A percentile compares a stretch with the other conserved stretches of the same genome.
These are phyloP conservation scores for Drosophila kepulauana DNA, from an alignment of 1,140 invertebrate species.

Conservation along the genomic window DNA sequence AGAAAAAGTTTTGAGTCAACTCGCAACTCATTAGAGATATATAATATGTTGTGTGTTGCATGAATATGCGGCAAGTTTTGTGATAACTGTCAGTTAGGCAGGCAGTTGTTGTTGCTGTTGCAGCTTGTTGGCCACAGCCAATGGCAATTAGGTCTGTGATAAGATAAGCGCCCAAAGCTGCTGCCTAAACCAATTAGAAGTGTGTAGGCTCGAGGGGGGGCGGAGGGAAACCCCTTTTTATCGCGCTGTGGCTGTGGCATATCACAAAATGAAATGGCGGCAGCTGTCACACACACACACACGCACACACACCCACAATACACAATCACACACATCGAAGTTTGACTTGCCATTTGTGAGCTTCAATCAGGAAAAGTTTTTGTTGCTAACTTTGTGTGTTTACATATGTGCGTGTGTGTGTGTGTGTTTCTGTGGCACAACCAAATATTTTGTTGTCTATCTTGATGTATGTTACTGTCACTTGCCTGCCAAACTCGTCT, in stretches of 20 bases:
- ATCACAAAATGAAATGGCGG: conserved; percentile 77
- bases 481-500: conserved; percentile 50
- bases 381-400: conserved; percentile 45
- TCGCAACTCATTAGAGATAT: conserved; percentile 53
- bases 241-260: conserved; percentile 45
- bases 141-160: conserved; percentile 78
- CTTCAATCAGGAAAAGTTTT: conserved; percentile 78
- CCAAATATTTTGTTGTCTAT: conserved; percentile 48
- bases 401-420: conserved; percentile 8
- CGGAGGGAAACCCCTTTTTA: conserved; percentile 53
- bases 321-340: conserved; percentile 26
- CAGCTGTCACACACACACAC: conserved; percentile 67
- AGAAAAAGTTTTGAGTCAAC: conserved; percentile 34
- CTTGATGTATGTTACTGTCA: conserved; percentile 67
- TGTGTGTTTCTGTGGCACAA: conserved; percentile 33
- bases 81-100: conserved; percentile 50
- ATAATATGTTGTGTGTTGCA: conserved; percentile 11
- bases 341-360: conserved; percentile 61
- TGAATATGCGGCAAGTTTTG: conserved; percentile 48
- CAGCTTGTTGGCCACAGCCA: conserved; percentile 44
- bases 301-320: conserved; percentile 12
- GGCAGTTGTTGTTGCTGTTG: conserved; percentile 15
- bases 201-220: neutral
- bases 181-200: conserved; percentile 78
- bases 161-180: conserved; percentile 74